Evolutionary conservation across 2,113 vertebrate species (phyloP).

Genomic region (Tachysurus vachellii): DNA sequence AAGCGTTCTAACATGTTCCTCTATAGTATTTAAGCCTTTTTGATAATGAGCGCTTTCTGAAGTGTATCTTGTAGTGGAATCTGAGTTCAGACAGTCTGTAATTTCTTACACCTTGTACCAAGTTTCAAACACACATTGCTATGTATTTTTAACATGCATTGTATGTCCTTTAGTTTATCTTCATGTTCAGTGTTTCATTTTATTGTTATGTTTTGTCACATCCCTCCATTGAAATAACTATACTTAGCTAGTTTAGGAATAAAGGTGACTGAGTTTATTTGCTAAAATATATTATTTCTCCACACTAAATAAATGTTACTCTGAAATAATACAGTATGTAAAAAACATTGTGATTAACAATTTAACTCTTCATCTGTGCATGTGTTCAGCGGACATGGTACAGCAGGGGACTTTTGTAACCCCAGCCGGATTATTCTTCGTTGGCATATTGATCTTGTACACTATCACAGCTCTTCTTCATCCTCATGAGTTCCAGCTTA

Average conservation of each 20-base stretch:
- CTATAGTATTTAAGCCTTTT: too few species aligned
- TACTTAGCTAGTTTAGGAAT: neutral
- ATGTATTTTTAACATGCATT: neutral
- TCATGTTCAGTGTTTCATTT: neutral
- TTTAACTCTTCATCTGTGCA: neutral
- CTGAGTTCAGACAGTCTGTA: too few species aligned
- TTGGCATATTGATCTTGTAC: conserved; percentile 57
- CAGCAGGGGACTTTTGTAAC: conserved; percentile 61
- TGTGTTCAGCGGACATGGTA: conserved; percentile 50
- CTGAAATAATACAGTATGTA: neutral
- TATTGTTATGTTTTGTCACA: neutral
- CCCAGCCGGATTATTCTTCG: conserved; percentile 67
- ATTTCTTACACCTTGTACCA: neutral
- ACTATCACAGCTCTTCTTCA: conserved; percentile 61
- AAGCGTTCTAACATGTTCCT: too few species aligned
- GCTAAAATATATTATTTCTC: neutral
- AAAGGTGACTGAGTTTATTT: neutral
- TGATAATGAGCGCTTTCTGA: too few species aligned
- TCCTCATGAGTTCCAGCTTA: conserved; percentile 59
- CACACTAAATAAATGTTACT: neutral
- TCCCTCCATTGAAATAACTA: neutral
- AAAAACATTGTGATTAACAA: neutral
- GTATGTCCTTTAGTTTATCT: neutral
- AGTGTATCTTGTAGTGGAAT: too few species aligned
- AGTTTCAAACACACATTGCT: neutral